Base-by-base conservation (phyloP, 2,888 invertebrate species). In the Habrosyne pyritoides region DNA sequence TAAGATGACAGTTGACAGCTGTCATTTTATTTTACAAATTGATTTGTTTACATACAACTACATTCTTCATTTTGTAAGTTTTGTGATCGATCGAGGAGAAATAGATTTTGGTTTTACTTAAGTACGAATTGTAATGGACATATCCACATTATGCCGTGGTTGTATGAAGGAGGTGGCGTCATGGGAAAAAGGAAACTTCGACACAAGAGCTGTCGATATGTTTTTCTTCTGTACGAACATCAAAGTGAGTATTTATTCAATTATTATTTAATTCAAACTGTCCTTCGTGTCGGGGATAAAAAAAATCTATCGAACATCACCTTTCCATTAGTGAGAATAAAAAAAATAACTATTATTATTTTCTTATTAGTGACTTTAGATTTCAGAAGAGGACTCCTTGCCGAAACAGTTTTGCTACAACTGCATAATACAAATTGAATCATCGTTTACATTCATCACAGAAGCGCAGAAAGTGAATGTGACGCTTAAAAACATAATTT, bases 331-430 rank as follows among this genome's bases (percentile, higher is more conserved):
- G n/a, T n/a, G n/a, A n/a, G n/a, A n/a, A n/a, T n/a, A n/a, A n/a
- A n/a, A n/a, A n/a, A n/a, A n/a, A n/a, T n/a, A n/a, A n/a, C n/a
- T n/a, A n/a, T n/a, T n/a, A n/a, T n/a, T n/a, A n/a, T n/a, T n/a
- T n/a, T n/a, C n/a, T n/a, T n/a, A n/a, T n/a, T n/a, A n/a, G n/a
- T 21, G 12, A 36, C 12, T 78, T 63, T 69, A 91, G 90, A 72
- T 88, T 36, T 61, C 76, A 59, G 80, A 86, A 21, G 82, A 86
- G 47, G 93, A 93, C 53, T 79, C 78, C 28, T 73, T 93, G n/a
- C 93, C 94, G 1, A 90, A 86, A 55, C 89, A 90, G 33, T 87
- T 94, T 54, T 94, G 94, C 64, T 88, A 86, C 48, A 82, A 90
- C 55, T 94, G 94, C 55, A 75, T 85, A 30, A 84, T 86, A 1